Evolutionary conservation across 2,888 invertebrate species (phyloP), one percentile per base, ranked within the genome.

Genomic region (Calliphora vomitoria): DNA sequence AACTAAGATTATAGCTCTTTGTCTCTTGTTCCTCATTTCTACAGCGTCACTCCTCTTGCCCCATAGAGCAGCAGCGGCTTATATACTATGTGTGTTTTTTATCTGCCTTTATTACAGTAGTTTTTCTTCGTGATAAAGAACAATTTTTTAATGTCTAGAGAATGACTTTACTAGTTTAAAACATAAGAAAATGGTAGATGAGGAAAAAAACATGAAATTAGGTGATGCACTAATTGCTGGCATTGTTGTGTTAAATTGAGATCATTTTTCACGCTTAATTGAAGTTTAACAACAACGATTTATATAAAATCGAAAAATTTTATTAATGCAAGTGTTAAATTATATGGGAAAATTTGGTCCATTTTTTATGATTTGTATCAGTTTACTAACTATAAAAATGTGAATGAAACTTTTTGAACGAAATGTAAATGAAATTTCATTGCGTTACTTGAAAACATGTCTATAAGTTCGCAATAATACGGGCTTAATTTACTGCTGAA

Each of bases 181-280:
- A 44, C 47, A 68, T 38, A 31, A 18, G 15, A 58, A 25, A 41
- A 60, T 13, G 18, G 2, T 15, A 10, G 15, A 62, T 31, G 8
- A 31, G 4, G 18, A 72, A n/a, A 64, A 25, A 44, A 44, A 68
- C 11, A 44, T 66, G 11, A 64, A 86, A 62, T 62, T 82, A 72
- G 72, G 78, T 74, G 74, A 62, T 62, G 53, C 62, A 86, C 86
- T 86, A 86, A 86, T 86, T 86, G 86, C 55, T 15, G 78, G 78
- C 71, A 78, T 82, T 86, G 82, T 82, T 78, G 72, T 82, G 68
- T 82, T 35, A 82, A 78, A 82, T 82, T 75, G n/a, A 69, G 50
- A 20, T 50, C 35, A 79, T 82, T 79, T 79, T 79, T 79, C 38
- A 79, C 74, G 44, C 68, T 68, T 82, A 60, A 82, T 79, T 74